These are phyloP conservation scores for Rhopalosiphum maidis DNA, from an alignment of 1,140 invertebrate species.

Conservation along the genomic window DNA sequence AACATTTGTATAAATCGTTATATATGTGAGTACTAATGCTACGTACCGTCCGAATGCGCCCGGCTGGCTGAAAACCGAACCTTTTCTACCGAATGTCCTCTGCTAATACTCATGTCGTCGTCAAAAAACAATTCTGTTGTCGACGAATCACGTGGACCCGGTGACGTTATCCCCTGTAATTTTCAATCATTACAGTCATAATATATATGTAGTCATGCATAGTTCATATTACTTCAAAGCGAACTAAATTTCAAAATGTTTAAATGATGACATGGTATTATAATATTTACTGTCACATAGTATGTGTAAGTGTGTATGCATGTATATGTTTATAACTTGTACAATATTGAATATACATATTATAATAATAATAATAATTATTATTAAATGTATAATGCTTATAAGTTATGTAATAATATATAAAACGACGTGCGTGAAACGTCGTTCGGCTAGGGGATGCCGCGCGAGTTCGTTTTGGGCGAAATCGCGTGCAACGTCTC, in stretches of 20 bases:
- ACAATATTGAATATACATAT: not conserved
- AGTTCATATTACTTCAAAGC: not conserved
- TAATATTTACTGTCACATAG: not conserved
- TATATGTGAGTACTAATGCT: not conserved
- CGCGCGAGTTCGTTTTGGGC: not conserved
- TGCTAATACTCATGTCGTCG: constrained; percentile 50
- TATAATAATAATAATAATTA: not conserved
- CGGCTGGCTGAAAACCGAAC: constrained; percentile 43
- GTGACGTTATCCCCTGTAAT: constrained; percentile 1
- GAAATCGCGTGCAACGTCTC: constrained; percentile 50
- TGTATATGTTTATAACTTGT: not conserved
- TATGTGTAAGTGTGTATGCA: not conserved
- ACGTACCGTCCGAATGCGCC: constrained; percentile 37
- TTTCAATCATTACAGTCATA: not conserved
- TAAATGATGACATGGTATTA: not conserved
- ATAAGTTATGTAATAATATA: not conserved
- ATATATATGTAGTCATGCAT: not conserved
- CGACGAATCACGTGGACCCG: not conserved
- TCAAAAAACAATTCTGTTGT: not conserved
- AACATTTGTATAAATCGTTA: not conserved
- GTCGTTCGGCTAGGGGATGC: not conserved
- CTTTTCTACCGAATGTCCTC: constrained; percentile 44
- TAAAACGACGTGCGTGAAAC: not conserved
- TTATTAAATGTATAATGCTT: not conserved
- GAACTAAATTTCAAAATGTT: not conserved